Percentiles rank a stretch among this genome's conserved stretches.
Conservation (phyloP, 2,797 vertebrate genomes). For the Myripristis murdjan region DNA sequence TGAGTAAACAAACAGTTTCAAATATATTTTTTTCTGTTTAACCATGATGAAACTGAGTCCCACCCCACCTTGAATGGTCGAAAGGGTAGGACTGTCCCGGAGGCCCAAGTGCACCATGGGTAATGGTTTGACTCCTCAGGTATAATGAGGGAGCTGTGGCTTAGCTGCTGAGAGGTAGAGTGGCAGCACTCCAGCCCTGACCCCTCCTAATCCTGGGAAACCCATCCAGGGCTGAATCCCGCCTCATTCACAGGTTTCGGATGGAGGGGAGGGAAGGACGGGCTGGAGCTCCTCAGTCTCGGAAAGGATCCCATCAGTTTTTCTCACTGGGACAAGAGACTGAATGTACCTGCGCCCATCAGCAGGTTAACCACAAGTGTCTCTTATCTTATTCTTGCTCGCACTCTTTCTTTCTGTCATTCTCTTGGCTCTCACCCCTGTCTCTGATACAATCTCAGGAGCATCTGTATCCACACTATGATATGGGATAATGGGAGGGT, state of each 20-base stretch:
- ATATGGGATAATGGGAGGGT: conserved; percentile 25
- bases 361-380: conserved; percentile 46
- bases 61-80: conserved; percentile 27
- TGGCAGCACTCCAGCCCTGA: conserved; percentile 80
- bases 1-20: not conserved
- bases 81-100: conserved; percentile 58
- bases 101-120: conserved; percentile 73
- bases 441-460: conserved; percentile 14
- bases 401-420: conserved; percentile 21
- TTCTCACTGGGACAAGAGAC: conserved; percentile 29
- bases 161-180: conserved; percentile 80
- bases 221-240: conserved; percentile 67
- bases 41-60: conserved; percentile 21
- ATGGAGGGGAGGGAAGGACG: conserved; percentile 35
- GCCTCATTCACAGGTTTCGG: conserved; percentile 63
- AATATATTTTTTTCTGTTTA: not conserved
- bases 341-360: conserved; percentile 35
- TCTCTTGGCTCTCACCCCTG: conserved; percentile 16
- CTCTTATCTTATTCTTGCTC: conserved; percentile 20
- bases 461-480: conserved; percentile 39
- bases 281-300: conserved; percentile 31
- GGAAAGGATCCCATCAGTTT: conserved; percentile 24
- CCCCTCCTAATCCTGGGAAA: conserved; percentile 81
- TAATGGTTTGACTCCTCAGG: conserved; percentile 80
- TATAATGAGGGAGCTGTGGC: conserved; percentile 81